Percentiles rank a stretch among this genome's conserved stretches.
phyloP scores from a whole-genome alignment of 1,140 invertebrate species.

The Asobara japonica region DNA sequence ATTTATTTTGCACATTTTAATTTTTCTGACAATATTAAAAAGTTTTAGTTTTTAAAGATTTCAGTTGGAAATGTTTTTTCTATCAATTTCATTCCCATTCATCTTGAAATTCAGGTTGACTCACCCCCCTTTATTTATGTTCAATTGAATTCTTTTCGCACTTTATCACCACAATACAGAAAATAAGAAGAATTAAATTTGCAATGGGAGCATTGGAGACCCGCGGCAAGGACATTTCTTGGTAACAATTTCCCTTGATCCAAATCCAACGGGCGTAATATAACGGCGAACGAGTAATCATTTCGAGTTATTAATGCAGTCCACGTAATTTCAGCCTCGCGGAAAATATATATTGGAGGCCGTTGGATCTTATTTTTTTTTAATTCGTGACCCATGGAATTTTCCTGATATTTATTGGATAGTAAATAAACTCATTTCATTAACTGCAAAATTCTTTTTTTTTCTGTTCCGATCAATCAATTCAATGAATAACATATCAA shows the following conservation, averaged over 20 bases:
- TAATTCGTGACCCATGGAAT: not conserved
- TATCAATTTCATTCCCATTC: not conserved
- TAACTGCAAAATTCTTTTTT: no score
- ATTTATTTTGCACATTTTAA: no score
- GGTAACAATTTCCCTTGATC: conserved; percentile 3
- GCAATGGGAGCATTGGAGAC: not conserved
- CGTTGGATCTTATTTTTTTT: no score
- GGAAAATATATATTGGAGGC: not conserved
- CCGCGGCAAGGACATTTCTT: conserved; percentile 1
- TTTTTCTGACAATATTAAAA: no score
- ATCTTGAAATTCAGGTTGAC: no score
- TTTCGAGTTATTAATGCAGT: not conserved
- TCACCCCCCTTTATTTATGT: no score
- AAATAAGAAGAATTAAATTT: not conserved
- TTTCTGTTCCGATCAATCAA: no score
- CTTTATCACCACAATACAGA: not conserved
- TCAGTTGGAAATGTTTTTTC: no score
- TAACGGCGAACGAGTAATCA: not conserved
- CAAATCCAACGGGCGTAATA: not conserved
- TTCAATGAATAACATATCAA: no score
- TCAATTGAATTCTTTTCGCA: not conserved
- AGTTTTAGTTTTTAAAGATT: no score
- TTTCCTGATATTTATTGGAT: no score
- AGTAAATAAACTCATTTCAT: no score
- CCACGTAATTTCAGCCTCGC: not conserved